Base-by-base conservation (phyloP, 2,113 vertebrate genomes). In the Percopsis transmontana region DNA sequence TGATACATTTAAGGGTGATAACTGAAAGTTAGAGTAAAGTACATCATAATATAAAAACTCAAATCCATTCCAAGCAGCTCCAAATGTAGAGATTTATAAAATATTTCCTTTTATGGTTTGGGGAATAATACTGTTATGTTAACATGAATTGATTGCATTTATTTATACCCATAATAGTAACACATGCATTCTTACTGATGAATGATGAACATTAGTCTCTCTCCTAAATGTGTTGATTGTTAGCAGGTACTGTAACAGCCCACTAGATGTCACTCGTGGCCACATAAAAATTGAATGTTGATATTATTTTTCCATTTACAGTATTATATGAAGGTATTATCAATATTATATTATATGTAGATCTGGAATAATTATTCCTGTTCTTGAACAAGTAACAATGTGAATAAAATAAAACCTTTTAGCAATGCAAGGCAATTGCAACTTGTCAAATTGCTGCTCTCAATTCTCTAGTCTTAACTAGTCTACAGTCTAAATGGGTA, bases 231-330 rank as follows among this genome's bases (percentile, higher is more conserved):
- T 11, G 6, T 14, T 23, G 5, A 11, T 51, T 7, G 50, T 2
- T 11, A 20, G n/a, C 19, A 19, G 50, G 16, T 7, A 18, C 11
- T 20, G 21, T 12, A 27, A 58, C 3, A 20, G 11, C 5, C 87
- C 89, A 83, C 84, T 87, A 90, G 87, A 76, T 82, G 87, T 79
- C 86, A 16, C 56, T 65, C 77, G 47, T 70, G 18, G 7, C 62
- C 64, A 66, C 47, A 58, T 0, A 52, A 58, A 68, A 40, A 56
- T 51, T n/a, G 20, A 51, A 21, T 11, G 7, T 10, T 20, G 18
- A 19, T 20, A 21, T 20, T 20, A 20, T 23, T 54, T 14, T 23
- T 24, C 10, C 14, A 14, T 52, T 21, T 54, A 27, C 52, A 23
- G 21, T 54, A 13, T 20, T 14, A n/a, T n/a, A n/a, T n/a, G n/a